Evolutionary conservation across 2,113 vertebrate genomes (phyloP), one percentile per base, ranked within the genome.

Genomic region (Poeciliopsis occidentalis): DNA sequence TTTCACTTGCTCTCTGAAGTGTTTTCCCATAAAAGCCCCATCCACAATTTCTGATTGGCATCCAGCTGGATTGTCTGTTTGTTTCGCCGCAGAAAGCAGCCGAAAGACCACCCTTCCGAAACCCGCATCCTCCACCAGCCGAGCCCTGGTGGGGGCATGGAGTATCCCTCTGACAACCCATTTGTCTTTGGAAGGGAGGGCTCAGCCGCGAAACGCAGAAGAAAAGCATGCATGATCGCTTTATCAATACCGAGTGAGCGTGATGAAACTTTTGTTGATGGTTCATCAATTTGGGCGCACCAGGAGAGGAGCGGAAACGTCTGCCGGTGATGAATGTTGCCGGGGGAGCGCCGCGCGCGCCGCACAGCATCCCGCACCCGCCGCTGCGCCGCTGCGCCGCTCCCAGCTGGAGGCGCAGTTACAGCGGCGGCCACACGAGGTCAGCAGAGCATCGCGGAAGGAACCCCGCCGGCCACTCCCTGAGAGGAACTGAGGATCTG

Each of bases 231-330:
- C 87, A 88, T 82, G 87, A 91, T 91, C 82, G 88, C 87, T 91
- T 91, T 91, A 90, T 89, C 91, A 88, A 90, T 91, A 92, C 76
- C 75, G 85, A 87, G 81, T 83, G 86, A 91, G 80, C 79, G 74
- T 87, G 84, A 90, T 76, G 82, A 81, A 90, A 87, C 81, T 83
- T 79, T 68, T 11, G 69, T 71, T 87, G 88, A 92, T 87, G 87
- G 79, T 81, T 89, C 88, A 92, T 92, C 89, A 84, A 85, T 90
- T 85, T 60, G 67, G 51, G 54, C 79, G 44, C 81, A 76, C 66
- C 73, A 63, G 86, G 75, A 83, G 77, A 79, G 71, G 80, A 79
- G 71, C 37, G 6, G 74, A 65, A 73, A 69, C 27, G 81, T 77
- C 80, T 84, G 76, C 75, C 6, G 32, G 77, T 87, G 88, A 92